Percentiles rank a stretch among this genome's conserved stretches.
phyloP scores from a whole-genome alignment of 53 echinoderm and acorn worm genomes.

The Zoroaster sp. region DNA sequence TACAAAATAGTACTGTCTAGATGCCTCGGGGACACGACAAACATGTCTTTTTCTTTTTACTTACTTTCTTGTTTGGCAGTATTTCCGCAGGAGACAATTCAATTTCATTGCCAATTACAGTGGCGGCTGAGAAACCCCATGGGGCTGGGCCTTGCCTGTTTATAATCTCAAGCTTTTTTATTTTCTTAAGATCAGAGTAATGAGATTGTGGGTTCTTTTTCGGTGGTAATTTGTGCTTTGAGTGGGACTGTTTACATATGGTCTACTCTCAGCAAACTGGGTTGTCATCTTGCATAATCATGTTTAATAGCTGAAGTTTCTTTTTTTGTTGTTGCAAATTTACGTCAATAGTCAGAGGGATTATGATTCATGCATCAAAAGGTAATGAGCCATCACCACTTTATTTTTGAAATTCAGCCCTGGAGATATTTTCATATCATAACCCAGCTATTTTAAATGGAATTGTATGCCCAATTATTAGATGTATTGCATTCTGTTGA shows the following conservation, averaged over 20 bases:
- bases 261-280: too few relatives aligned
- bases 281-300: background rate
- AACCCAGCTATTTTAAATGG: slow-evolving; percentile 6
- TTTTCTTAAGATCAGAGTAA: background rate
- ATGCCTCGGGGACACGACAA: slow-evolving; percentile 2
- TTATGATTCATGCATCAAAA: background rate
- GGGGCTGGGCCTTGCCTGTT: slow-evolving; percentile 22
- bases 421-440: slow-evolving; percentile 29
- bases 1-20: slow-evolving; percentile 11
- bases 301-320: background rate
- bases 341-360: background rate
- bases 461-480: slow-evolving; percentile 14
- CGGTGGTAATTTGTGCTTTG: background rate
- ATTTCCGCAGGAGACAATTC: slow-evolving; percentile 37
- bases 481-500: background rate
- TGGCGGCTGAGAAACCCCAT: slow-evolving; percentile 25
- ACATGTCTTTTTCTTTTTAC: background rate
- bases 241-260: background rate
- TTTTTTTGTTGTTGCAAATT: background rate
- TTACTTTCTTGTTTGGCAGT: background rate
- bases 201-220: background rate
- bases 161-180: too few relatives aligned
- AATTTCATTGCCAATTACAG: slow-evolving; percentile 34
- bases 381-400: background rate
- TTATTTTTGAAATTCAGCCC: slow-evolving; percentile 7